Conservation (phyloP, 2,888 invertebrate genomes). For the Euplexia lucipara region DNA sequence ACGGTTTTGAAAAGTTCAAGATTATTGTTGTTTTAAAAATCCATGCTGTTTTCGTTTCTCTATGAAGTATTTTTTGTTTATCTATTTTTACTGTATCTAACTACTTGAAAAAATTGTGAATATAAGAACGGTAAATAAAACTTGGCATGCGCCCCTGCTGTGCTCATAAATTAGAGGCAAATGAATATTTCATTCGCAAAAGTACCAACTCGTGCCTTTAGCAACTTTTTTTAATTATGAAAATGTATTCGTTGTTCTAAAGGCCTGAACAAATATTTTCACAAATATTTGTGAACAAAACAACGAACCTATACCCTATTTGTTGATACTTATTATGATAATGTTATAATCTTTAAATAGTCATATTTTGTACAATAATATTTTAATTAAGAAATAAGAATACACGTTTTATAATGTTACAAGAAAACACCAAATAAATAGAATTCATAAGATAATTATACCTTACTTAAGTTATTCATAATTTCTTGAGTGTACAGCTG, state of each 20-base stretch:
- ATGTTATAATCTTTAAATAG: not conserved
- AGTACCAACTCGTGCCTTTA: not conserved
- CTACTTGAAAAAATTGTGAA: not conserved
- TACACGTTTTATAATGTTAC: conserved; percentile 41
- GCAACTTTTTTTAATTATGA: conserved; percentile 5
- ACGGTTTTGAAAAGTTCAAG: not conserved
- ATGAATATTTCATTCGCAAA: conserved; percentile 26
- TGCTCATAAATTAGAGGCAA: conserved; percentile 10
- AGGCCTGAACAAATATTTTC: not conserved
- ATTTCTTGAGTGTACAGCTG: conserved; percentile 42
- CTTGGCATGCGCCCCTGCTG: not conserved
- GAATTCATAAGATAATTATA: conserved; percentile 46
- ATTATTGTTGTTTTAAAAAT: not conserved
- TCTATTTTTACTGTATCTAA: not conserved
- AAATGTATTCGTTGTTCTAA: not conserved
- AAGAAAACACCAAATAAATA: conserved; percentile 65
- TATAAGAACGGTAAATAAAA: not conserved
- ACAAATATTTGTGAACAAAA: conserved; percentile 13
- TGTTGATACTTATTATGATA: not conserved
- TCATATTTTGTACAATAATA: conserved; percentile 30
- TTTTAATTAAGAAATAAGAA: conserved; percentile 15
- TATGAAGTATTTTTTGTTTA: not conserved
- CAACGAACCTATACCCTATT: not conserved
- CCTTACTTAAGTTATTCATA: conserved; percentile 32
- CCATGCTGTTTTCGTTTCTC: not conserved